Evolutionary conservation across 1,140 invertebrate genomes (phyloP).

Genomic region (Drosophila lowei): DNA sequence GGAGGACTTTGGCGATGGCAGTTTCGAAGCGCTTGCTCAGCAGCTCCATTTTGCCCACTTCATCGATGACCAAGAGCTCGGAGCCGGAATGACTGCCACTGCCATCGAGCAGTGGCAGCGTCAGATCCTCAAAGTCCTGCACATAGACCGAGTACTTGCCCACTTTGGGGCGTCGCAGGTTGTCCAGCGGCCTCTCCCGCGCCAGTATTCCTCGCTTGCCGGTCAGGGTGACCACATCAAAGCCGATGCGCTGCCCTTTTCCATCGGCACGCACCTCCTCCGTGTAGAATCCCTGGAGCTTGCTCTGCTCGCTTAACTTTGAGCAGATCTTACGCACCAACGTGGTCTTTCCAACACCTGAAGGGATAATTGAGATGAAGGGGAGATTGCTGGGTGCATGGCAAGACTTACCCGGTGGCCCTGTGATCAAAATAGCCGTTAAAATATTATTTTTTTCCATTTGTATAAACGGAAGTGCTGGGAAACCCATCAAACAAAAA

Average conservation of each 20-base stretch:
- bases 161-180: conserved; percentile 39
- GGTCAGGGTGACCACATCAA: conserved; percentile 53
- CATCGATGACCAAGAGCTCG: conserved; percentile 51
- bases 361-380: not conserved
- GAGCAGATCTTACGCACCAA: conserved; percentile 43
- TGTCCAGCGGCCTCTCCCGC: conserved; percentile 14
- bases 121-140: conserved; percentile 48
- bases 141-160: conserved; percentile 65
- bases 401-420: conserved; percentile 36
- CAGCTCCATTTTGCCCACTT: conserved; percentile 68
- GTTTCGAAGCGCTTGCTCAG: conserved; percentile 46
- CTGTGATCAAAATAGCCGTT: conserved; percentile 49
- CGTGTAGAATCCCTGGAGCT: conserved; percentile 57
- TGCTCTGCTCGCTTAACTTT: conserved; percentile 11
- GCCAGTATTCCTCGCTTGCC: conserved; percentile 48
- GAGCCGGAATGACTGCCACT: not conserved
- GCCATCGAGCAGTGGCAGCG: conserved; percentile 18
- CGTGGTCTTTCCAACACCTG: conserved; percentile 64
- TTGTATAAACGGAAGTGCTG: no score
- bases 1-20: conserved; percentile 12
- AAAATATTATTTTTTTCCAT: conserved; percentile 28
- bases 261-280: conserved; percentile 41
- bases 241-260: conserved; percentile 49
- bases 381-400: not conserved
- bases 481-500: no score